Evolutionary conservation across 2,888 invertebrate species (phyloP).

Genomic region (Hesperia comma): DNA sequence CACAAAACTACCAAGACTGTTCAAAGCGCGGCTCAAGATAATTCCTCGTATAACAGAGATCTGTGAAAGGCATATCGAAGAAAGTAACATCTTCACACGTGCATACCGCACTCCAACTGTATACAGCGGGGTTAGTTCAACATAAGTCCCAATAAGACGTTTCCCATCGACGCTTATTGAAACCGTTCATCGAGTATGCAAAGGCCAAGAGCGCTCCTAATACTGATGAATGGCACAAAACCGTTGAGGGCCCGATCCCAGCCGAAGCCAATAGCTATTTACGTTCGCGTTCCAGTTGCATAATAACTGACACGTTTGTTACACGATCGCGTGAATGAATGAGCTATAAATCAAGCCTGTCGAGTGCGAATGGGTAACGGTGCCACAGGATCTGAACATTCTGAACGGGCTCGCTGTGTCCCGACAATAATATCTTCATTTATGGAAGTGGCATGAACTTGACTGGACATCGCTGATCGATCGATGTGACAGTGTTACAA

Average conservation of each 20-base stretch:
- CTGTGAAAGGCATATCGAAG: too few relatives aligned
- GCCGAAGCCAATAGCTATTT: slow-evolving; percentile 7
- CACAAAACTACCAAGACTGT: too few relatives aligned
- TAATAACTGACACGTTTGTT: slow-evolving; percentile 14
- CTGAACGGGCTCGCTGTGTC: slow-evolving; percentile 23
- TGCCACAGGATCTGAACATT: slow-evolving; percentile 34
- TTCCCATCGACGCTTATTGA: not conserved
- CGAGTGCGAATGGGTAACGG: slow-evolving; percentile 46
- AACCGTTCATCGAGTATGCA: not conserved
- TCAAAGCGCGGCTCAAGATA: too few relatives aligned
- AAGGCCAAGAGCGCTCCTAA: slow-evolving; percentile 1
- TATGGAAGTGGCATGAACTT: slow-evolving; percentile 28
- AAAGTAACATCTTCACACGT: too few relatives aligned
- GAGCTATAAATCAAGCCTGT: slow-evolving; percentile 53
- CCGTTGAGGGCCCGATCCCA: not conserved
- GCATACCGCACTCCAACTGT: too few relatives aligned
- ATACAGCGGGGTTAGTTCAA: not conserved
- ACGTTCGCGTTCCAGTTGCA: slow-evolving; percentile 15
- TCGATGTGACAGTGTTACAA: slow-evolving; percentile 21
- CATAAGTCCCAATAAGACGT: slow-evolving; percentile 6
- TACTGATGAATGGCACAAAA: slow-evolving; percentile 11
- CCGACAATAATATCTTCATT: slow-evolving; percentile 34
- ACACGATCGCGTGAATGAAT: slow-evolving; percentile 42
- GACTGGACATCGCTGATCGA: slow-evolving; percentile 24
- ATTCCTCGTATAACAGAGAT: too few relatives aligned